These are phyloP conservation scores for Elgaria multicarinata DNA, from an alignment of 2,113 vertebrate species.

Conservation along the genomic window DNA sequence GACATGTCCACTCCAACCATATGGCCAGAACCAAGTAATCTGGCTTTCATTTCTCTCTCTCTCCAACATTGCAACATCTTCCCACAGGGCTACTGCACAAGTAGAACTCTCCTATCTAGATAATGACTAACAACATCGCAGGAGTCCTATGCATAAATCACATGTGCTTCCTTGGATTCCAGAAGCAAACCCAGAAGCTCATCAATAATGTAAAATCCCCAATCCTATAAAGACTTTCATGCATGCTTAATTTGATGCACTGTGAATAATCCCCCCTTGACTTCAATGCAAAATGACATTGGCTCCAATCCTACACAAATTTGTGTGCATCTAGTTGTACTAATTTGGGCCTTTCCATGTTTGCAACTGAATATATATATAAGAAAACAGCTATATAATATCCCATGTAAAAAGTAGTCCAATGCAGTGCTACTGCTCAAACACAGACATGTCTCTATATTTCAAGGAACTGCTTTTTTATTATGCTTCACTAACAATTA, in stretches of 20 bases:
- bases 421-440: not conserved
- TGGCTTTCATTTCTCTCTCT: slow-evolving; percentile 18
- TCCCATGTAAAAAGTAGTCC: not conserved
- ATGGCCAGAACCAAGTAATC: not conserved
- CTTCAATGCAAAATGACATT: slow-evolving; percentile 10
- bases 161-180: slow-evolving; percentile 16
- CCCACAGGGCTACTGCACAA: not conserved
- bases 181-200: not conserved
- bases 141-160: not conserved
- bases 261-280: slow-evolving; percentile 1
- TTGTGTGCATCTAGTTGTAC: not conserved
- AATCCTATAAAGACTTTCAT: slow-evolving; percentile 23
- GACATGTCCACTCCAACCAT: not conserved
- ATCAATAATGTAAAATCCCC: not conserved
- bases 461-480: not conserved
- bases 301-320: not conserved
- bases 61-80: slow-evolving; percentile 23
- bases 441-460: not conserved
- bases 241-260: slow-evolving; percentile 32
- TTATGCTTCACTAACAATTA: not conserved
- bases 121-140: slow-evolving; percentile 16
- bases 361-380: not conserved
- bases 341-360: not conserved
- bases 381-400: slow-evolving; percentile 12
- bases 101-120: slow-evolving; percentile 9